phyloP scores from a whole-genome alignment of 2,797 vertebrate species.

The Pseudotriccus pelzelni region DNA sequence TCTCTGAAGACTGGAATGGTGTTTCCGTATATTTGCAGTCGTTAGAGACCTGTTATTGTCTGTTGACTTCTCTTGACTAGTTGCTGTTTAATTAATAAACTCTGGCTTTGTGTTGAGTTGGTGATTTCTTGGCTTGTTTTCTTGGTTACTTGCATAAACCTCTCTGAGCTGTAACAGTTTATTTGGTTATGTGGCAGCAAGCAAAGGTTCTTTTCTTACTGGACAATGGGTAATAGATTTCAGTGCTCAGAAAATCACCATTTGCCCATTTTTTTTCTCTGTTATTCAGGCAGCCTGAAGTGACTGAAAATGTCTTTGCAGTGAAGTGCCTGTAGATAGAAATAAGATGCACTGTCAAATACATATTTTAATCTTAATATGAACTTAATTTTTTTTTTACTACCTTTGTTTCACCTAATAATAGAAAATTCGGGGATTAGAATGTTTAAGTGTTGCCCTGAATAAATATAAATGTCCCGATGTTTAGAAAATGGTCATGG shows the following conservation, averaged over 20 bases:
- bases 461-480: background rate
- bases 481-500: background rate
- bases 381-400: background rate
- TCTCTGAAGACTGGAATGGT: background rate
- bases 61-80: background rate
- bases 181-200: background rate
- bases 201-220: background rate
- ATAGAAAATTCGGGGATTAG: background rate
- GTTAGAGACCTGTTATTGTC: background rate
- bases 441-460: background rate
- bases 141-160: background rate
- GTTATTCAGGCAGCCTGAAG: background rate
- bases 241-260: background rate
- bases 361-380: background rate
- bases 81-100: background rate
- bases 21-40: background rate
- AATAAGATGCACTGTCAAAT: background rate
- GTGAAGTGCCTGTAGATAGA: background rate
- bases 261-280: background rate
- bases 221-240: background rate
- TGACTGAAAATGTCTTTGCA: background rate
- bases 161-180: background rate
- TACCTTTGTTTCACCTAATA: background rate
- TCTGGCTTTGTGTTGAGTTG: background rate
- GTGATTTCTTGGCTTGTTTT: background rate